phyloP scores from a whole-genome alignment of 2,888 invertebrate genomes.

The Torymus auratus region DNA sequence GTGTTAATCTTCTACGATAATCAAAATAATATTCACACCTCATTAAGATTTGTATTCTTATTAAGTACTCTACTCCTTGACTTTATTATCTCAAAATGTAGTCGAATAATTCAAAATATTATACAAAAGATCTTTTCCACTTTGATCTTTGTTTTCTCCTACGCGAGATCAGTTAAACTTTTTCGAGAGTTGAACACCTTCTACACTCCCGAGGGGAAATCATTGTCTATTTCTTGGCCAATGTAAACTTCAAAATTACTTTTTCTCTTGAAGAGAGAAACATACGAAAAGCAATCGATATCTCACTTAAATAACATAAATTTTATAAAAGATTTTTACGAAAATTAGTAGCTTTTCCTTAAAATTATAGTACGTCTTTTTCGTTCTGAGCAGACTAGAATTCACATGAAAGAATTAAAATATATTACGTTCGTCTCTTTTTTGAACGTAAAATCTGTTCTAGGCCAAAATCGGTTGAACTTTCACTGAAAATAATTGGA shows the following conservation, averaged over 20 bases:
- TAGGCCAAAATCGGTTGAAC: no score
- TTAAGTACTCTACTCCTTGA: no score
- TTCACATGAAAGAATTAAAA: no score
- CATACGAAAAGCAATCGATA: no score
- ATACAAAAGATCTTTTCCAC: background rate
- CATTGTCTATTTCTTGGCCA: constrained; percentile 11
- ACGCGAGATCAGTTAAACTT: constrained; percentile 49
- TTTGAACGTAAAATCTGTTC: no score
- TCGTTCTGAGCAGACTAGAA: background rate
- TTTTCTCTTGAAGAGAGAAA: constrained; percentile 13
- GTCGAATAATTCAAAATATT: background rate
- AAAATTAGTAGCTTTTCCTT: background rate
- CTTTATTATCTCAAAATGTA: background rate
- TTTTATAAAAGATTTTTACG: no score
- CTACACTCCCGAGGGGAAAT: constrained; percentile 19
- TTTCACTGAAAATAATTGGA: no score
- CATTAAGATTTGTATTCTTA: no score
- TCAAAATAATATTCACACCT: no score
- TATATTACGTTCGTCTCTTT: no score
- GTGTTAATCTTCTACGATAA: no score
- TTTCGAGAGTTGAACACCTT: constrained; percentile 30
- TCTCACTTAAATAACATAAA: no score
- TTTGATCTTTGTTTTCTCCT: constrained; percentile 28
- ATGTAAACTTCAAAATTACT: constrained; percentile 46
- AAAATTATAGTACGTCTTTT: background rate